Evolutionary conservation across 2,888 invertebrate species (phyloP).

Genomic region (Cremastinae sp.): DNA sequence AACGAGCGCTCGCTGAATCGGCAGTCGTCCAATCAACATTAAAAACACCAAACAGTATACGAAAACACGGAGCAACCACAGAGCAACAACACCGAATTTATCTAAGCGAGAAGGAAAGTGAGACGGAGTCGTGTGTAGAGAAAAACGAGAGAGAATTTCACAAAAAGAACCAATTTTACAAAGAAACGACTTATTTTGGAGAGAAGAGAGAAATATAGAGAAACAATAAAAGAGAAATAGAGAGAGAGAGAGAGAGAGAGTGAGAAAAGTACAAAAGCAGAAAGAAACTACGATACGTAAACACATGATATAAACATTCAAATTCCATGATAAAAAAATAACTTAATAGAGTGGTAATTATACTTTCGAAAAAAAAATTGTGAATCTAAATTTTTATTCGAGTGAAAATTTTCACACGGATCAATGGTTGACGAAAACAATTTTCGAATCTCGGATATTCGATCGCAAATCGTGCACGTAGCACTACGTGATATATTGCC

Average conservation of each 20-base stretch:
- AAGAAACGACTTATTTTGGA: conserved; percentile 13
- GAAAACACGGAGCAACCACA: conserved; percentile 71
- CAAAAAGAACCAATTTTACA: conserved; percentile 37
- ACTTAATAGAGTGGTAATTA: not conserved
- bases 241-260: conserved; percentile 5
- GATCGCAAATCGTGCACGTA: too few species aligned
- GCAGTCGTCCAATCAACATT: conserved; percentile 79
- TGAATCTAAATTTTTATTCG: not conserved
- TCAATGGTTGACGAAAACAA: too few species aligned
- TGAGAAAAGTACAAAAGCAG: not conserved
- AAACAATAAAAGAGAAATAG: conserved; percentile 40
- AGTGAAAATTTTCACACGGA: not conserved
- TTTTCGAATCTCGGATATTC: too few species aligned
- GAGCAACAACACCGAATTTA: conserved; percentile 69
- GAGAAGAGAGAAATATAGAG: conserved; percentile 54
- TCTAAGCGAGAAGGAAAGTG: conserved; percentile 50
- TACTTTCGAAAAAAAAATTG: not conserved
- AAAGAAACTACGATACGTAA: not conserved
- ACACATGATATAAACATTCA: not conserved
- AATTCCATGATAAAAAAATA: not conserved
- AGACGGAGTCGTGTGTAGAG: conserved; percentile 23
- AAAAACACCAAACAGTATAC: conserved; percentile 73
- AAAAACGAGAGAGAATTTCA: conserved; percentile 31
- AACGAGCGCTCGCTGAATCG: conserved; percentile 78
- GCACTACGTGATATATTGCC: not conserved